Evolutionary conservation across 2,888 invertebrate genomes (phyloP), one percentile per base, ranked within the genome.

Genomic region (Polydrusus tereticollis): DNA sequence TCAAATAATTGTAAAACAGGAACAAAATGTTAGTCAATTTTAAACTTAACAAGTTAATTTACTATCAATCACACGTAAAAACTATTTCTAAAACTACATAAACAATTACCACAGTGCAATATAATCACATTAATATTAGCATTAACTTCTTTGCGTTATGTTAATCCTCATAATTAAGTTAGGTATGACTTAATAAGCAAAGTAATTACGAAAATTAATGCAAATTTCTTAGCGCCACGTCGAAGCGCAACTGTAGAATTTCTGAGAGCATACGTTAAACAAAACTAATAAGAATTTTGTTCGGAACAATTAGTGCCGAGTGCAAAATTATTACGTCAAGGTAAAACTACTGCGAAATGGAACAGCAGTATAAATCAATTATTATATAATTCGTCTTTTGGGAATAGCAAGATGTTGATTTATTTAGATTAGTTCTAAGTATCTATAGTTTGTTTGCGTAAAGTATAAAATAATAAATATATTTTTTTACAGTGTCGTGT

Each of bases 341-440:
- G 47, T 43, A 29, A 62, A 62, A 26, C 29, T 59, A 41, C 21
- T 36, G 43, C n/a, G n/a, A 62, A 45, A 33, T 62, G 47, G 59
- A 12, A 20, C 1, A n/a, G n/a, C 0, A 23, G 26, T 43, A 43
- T 43, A 16, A 60, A 60, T 45, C 23, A 59, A 59, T 41, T 16
- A 10, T 1, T 1, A 4, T 1, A 1, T n/a, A n/a, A n/a, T n/a
- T 12, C 21, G 21, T 2, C 6, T 12, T 21, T 21, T 47, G 21
- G 10, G 47, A 12, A 20, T 21, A 47, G 47, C 12, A 20, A 20
- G 21, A 47, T 21, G 21, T 20, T 8, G 20, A 3, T 21, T 21
- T 21, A 10, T 5, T 38, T 10, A 14, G 5, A 38, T 14, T 14
- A 2, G 7, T 33, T 33, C 8, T 3, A 12, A 33, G 12, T 33